A percentile compares a stretch with the other conserved stretches of the same genome.
These are phyloP conservation scores for Chromobotia macracanthus DNA, from an alignment of 2,797 vertebrate species.

Conservation along the genomic window DNA sequence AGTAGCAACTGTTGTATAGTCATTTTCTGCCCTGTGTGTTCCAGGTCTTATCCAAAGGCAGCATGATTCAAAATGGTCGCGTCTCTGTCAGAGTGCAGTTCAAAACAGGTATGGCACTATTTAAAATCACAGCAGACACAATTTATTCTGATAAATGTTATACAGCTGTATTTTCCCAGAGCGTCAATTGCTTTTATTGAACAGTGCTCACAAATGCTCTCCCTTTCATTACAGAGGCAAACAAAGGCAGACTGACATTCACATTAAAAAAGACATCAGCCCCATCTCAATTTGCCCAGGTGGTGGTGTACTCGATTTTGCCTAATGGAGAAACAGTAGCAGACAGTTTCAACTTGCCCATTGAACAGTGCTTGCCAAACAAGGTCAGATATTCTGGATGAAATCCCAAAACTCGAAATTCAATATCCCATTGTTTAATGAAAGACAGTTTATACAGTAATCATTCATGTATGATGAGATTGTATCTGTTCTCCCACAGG, in stretches of 20 bases:
- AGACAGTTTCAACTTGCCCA: slow-evolving; percentile 78
- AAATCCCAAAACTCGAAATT: too few relatives aligned
- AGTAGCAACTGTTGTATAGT: too few relatives aligned
- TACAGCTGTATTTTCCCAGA: too few relatives aligned
- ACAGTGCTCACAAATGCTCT: neutral
- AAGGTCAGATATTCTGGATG: slow-evolving; percentile 72
- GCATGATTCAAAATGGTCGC: slow-evolving; percentile 68
- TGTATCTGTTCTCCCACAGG: slow-evolving; percentile 69
- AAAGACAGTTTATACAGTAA: neutral
- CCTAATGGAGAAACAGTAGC: slow-evolving; percentile 78
- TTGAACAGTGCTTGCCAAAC: slow-evolving; percentile 83
- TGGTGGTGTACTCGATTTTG: slow-evolving; percentile 80
- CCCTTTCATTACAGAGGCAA: slow-evolving; percentile 67
- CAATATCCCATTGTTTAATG: too few relatives aligned
- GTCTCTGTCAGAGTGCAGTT: slow-evolving; percentile 64
- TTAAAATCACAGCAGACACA: neutral
- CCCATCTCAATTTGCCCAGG: slow-evolving; percentile 78
- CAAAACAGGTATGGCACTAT: slow-evolving; percentile 67
- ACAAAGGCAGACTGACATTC: slow-evolving; percentile 73
- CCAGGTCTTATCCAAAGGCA: slow-evolving; percentile 85
- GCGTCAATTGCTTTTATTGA: neutral
- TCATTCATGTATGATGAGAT: too few relatives aligned
- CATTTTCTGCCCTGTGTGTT: neutral
- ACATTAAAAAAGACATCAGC: slow-evolving; percentile 64
- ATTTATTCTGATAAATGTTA: too few relatives aligned